These are phyloP conservation scores for Nestor notabilis DNA, from an alignment of 2,113 vertebrate genomes.

Conservation along the genomic window DNA sequence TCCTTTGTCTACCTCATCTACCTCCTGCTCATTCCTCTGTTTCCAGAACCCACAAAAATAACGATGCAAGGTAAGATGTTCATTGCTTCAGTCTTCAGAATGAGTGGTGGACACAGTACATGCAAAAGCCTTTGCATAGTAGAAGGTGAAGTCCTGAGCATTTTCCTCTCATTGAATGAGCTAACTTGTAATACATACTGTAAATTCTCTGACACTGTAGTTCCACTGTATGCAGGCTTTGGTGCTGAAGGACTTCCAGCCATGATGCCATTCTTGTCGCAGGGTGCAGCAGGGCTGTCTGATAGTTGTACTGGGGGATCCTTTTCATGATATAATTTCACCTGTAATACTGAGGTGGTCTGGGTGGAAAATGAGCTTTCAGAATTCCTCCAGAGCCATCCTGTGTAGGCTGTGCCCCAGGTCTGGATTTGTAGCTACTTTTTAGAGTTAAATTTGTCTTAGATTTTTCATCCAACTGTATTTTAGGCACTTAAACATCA, in stretches of 20 bases:
- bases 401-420: background rate
- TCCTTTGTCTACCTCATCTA: conserved; percentile 99
- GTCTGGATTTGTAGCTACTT: background rate
- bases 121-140: background rate
- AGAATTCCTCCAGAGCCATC: fast-evolving
- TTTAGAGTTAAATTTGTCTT: background rate
- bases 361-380: background rate
- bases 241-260: background rate
- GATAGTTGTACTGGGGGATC: background rate
- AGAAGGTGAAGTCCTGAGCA: background rate
- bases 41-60: conserved; percentile 90
- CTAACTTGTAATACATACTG: background rate
- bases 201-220: background rate
- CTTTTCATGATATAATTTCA: background rate
- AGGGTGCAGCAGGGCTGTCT: background rate
- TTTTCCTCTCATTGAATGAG: background rate
- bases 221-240: background rate
- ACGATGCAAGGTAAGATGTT: conserved; percentile 93
- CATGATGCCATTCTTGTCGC: background rate
- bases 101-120: background rate
- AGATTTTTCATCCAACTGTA: background rate
- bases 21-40: conserved; percentile 95
- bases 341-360: background rate
- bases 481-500: background rate
- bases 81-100: background rate